Base-by-base conservation (phyloP, 2,888 invertebrate species). In the Drosophila mimica region DNA sequence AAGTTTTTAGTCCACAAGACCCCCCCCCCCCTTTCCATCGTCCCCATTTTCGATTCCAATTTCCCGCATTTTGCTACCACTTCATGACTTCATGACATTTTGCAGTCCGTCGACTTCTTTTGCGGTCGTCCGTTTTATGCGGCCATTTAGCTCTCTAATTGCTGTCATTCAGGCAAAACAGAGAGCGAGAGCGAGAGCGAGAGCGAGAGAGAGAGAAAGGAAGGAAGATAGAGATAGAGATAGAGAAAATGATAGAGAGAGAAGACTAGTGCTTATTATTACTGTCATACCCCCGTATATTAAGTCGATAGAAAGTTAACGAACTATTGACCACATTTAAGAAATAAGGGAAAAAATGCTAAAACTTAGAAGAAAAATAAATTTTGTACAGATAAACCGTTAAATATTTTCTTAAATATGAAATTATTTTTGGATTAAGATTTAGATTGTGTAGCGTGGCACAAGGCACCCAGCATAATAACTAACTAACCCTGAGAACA, bases 111-210 rank as follows among this genome's bases (percentile, higher is more conserved):
- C 68, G 79, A 79, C 76, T 73, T 69, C 67, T 66, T 77, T 77
- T 79, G 79, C 74, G 81, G 81, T 77, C 81, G 67, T 74, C 70
- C 79, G 76, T 80, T 81, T 57, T 76, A 53, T 70, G 62, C 65
- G 60, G 56, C 67, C 70, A 67, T 77, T 63, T 71, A 63, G 60
- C 61, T 76, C 70, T 80, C 70, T 82, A 82, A 82, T 85, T 85
- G 77, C 77, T 69, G 77, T 73, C 66, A 71, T 77, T 82, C 59
- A 65, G 36, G 43, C 40, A 54, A 59, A 51, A 46, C 49, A 40
- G 52, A 25, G 48, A 34, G 28, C n/a, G 48, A 40, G 20, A 46
- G 25, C 1, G 46, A 36, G 17, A 17, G 34, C 40, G 28, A 13
- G 11, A 30, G 11, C 4, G 15, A 31, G 13, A 17, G 0, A 20